Evolutionary conservation across 2,888 invertebrate species (phyloP).

Genomic region (Chloroclysta siterata): DNA sequence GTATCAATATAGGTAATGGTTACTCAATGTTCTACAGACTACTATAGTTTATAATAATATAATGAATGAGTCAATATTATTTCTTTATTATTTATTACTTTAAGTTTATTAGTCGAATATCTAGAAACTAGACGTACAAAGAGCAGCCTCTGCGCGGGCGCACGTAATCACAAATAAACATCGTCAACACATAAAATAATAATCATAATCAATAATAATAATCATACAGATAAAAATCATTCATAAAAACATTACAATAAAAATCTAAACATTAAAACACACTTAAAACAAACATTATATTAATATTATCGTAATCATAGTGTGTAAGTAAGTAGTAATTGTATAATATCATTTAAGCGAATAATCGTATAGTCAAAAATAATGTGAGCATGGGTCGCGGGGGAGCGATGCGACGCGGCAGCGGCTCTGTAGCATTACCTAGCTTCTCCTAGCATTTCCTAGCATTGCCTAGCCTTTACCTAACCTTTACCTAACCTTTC

Average conservation of each 20-base stretch:
- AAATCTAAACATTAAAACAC: constrained; percentile 86
- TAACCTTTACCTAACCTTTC: constrained; percentile 1
- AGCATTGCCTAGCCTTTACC: constrained; percentile 1
- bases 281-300: constrained; percentile 86
- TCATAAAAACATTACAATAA: constrained; percentile 86
- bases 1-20: constrained; percentile 85
- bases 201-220: constrained; percentile 80
- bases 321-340: constrained; percentile 81
- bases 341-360: constrained; percentile 83
- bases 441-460: neutral
- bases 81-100: constrained; percentile 76
- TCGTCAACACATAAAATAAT: constrained; percentile 85
- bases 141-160: constrained; percentile 78
- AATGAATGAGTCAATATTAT: constrained; percentile 82
- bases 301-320: constrained; percentile 85
- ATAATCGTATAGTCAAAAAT: constrained; percentile 84
- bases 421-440: constrained; percentile 2
- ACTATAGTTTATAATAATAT: constrained; percentile 79
- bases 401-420: constrained; percentile 62
- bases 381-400: constrained; percentile 79
- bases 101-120: constrained; percentile 79
- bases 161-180: constrained; percentile 83
- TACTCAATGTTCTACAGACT: constrained; percentile 84
- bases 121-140: constrained; percentile 73
- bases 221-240: constrained; percentile 85